These are phyloP conservation scores for Drosophila nr. medialis DNA, from an alignment of 2,888 invertebrate species.

Conservation along the genomic window DNA sequence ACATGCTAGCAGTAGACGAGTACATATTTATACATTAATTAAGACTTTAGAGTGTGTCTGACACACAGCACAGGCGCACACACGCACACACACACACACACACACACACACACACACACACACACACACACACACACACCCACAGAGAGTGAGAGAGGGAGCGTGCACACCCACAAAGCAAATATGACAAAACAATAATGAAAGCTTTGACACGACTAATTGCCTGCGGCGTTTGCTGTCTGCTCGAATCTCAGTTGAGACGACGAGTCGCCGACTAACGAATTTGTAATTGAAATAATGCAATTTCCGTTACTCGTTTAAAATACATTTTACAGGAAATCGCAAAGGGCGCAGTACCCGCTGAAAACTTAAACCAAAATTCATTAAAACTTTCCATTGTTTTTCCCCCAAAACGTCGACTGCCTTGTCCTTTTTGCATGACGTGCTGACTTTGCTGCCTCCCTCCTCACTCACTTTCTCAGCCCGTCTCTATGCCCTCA, in stretches of 20 bases:
- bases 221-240: conserved; percentile 78
- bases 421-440: conserved; percentile 52
- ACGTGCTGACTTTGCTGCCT: conserved; percentile 55
- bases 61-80: conserved; percentile 51
- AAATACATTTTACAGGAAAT: conserved; percentile 79
- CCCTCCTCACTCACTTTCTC: background rate
- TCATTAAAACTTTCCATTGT: conserved; percentile 80
- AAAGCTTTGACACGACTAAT: conserved; percentile 81
- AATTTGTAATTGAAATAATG: conserved; percentile 81
- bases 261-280: conserved; percentile 55
- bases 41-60: conserved; percentile 75
- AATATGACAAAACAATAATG: conserved; percentile 81
- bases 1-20: conserved; percentile 21
- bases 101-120: conserved; percentile 29
- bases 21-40: conserved; percentile 76
- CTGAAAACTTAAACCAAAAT: conserved; percentile 80
- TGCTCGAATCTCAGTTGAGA: conserved; percentile 65
- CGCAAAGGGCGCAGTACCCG: conserved; percentile 73
- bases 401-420: conserved; percentile 38
- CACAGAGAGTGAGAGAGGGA: background rate
- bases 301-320: conserved; percentile 81
- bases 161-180: conserved; percentile 51
- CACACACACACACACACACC: conserved; percentile 31
- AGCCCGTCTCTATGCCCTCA: background rate
- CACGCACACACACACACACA: conserved; percentile 29